A percentile compares a stretch with the other conserved stretches of the same genome.
phyloP scores from a whole-genome alignment of 1,140 invertebrate species.

The Metaphire vulgaris region DNA sequence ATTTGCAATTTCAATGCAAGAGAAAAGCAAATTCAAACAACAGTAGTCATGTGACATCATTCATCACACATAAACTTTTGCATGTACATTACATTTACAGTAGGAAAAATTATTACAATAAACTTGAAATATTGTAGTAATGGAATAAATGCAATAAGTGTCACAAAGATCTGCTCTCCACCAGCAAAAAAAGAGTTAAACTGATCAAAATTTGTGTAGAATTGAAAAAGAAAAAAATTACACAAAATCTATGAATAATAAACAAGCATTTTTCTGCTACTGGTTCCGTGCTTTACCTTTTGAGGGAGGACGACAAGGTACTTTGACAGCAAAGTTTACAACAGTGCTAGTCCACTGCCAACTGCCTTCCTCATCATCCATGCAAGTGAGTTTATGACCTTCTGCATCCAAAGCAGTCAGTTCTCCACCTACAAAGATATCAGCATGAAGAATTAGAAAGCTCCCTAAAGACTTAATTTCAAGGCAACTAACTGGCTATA shows the following conservation, averaged over 20 bases:
- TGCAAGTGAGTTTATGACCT: background rate
- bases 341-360: background rate
- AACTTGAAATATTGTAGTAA: background rate
- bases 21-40: background rate
- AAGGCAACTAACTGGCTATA: background rate
- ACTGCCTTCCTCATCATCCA: background rate
- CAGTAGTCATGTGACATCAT: background rate
- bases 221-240: background rate
- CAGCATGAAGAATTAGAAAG: background rate
- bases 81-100: background rate
- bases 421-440: background rate
- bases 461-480: background rate
- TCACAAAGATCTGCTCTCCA: background rate
- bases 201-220: background rate
- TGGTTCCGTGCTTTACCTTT: background rate
- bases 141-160: background rate
- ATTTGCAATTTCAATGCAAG: background rate
- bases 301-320: background rate
- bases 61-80: background rate
- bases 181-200: background rate
- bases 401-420: background rate
- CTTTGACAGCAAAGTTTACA: background rate
- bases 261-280: background rate
- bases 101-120: background rate
- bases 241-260: background rate